Evolutionary conservation across 2,888 invertebrate genomes (phyloP), one percentile per base, ranked within the genome.

Genomic region (Campoletis raptor): DNA sequence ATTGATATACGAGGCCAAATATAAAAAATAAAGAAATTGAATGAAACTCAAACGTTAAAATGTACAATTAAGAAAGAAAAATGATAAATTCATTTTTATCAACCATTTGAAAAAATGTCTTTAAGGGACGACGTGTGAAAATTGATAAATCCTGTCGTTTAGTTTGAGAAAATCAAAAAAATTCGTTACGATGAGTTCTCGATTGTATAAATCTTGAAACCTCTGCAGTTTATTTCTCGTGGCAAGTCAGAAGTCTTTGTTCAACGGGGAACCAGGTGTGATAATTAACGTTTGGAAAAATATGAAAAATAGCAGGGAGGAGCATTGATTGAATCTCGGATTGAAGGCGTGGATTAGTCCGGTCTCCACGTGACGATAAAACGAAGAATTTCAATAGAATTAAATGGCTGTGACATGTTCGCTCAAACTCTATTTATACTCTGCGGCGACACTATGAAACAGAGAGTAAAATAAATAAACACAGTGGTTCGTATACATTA

Each of bases 251-350:
- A 64, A 30, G 61, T 52, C 21, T 70, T 9, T 37, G n/a, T 40
- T 36, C 24, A 7, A 40, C 15, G 8, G 0, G 21, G 2, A 37
- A 21, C 15, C 57, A 24, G 18, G 57, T 57, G 48, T 45, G 70
- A 64, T 52, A 81, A 82, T 82, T 82, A 76, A 82, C 67, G 66
- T 76, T 30, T 30, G 2, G 1, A 30, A 30, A 30, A 30, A 30
- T 2, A 78, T 9, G 15, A 67, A 69, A 82, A 81, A 37, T 12
- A 4, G 52, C 12, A 61, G 42, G 42, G 52, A 73, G 73, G 21
- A 66, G 66, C 66, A 52, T n/a, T n/a, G n/a, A n/a, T n/a, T n/a
- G n/a, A n/a, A n/a, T n/a, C n/a, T n/a, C 57, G 73, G 66, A 48
- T 48, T 15, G 64, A 40, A 37, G 42, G 70, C 45, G 57, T 42